Evolutionary conservation across 2,797 vertebrate species (phyloP).

Genomic region (Rhinatrema bivittatum): DNA sequence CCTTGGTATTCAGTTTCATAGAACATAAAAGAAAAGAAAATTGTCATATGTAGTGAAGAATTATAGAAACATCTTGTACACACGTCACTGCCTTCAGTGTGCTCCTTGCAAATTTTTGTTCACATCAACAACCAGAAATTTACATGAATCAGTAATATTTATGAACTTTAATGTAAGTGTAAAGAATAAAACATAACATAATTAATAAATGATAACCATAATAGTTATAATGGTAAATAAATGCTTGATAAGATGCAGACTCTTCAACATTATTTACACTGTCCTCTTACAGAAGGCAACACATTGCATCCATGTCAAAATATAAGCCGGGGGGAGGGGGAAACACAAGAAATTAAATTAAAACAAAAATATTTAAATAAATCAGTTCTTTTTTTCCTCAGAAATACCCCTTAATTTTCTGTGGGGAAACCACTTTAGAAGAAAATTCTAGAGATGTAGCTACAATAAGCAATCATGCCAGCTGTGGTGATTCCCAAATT

Average conservation of each 20-base stretch:
- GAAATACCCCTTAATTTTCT: slow-evolving; percentile 40
- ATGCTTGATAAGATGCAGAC: slow-evolving; percentile 47
- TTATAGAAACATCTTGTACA: too few species aligned
- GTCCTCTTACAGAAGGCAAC: slow-evolving; percentile 44
- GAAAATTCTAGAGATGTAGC: too few species aligned
- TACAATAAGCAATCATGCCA: too few species aligned
- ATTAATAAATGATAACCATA: slow-evolving; percentile 44
- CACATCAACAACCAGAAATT: slow-evolving; percentile 46
- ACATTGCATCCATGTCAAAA: slow-evolving; percentile 43
- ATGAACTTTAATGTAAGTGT: slow-evolving; percentile 45
- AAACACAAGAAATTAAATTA: slow-evolving; percentile 30
- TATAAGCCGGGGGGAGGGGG: slow-evolving; percentile 26
- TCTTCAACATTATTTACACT: slow-evolving; percentile 52
- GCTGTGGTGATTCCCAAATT: too few species aligned
- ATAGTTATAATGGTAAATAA: slow-evolving; percentile 40
- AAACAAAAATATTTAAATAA: slow-evolving; percentile 26
- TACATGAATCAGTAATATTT: slow-evolving; percentile 35
- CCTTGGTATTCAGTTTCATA: too few species aligned
- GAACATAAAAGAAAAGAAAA: too few species aligned
- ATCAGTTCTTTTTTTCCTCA: slow-evolving; percentile 35
- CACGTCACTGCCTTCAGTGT: too few species aligned
- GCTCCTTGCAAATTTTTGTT: slow-evolving; percentile 31
- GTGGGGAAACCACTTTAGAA: slow-evolving; percentile 31
- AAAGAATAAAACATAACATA: slow-evolving; percentile 38
- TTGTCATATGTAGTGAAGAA: too few species aligned